Percentiles rank a stretch among this genome's conserved stretches.
These are phyloP conservation scores for Drosophila subsilvestris DNA, from an alignment of 2,888 invertebrate genomes.

Conservation along the genomic window DNA sequence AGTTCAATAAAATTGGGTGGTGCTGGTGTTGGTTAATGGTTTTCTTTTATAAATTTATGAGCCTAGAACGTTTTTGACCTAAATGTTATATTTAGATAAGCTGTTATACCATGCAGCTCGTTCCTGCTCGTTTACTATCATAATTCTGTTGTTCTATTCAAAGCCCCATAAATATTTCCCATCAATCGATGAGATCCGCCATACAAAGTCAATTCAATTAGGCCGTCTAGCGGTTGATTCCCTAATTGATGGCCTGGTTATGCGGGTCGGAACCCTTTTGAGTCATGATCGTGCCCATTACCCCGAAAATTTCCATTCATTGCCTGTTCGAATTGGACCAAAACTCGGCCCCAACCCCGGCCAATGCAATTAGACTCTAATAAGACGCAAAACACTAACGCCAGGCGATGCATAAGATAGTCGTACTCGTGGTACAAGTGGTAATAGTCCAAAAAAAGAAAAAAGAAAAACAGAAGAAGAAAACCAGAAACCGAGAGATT, in stretches of 20 bases:
- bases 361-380: slow-evolving; percentile 77
- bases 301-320: slow-evolving; percentile 43
- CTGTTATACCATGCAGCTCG: too few species aligned
- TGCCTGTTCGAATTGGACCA: slow-evolving; percentile 41
- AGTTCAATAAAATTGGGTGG: not conserved
- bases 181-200: slow-evolving; percentile 14
- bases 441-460: slow-evolving; percentile 53
- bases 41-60: not conserved
- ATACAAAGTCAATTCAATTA: slow-evolving; percentile 40
- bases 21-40: too few species aligned
- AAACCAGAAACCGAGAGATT: slow-evolving; percentile 13
- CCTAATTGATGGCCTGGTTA: slow-evolving; percentile 30
- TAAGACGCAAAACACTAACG: slow-evolving; percentile 77
- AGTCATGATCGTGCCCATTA: slow-evolving; percentile 29
- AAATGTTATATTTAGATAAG: too few species aligned
- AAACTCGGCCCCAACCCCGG: slow-evolving; percentile 46
- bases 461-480: slow-evolving; percentile 17
- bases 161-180: not conserved
- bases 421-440: slow-evolving; percentile 44
- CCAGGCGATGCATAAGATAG: slow-evolving; percentile 67
- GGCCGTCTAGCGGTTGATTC: slow-evolving; percentile 64
- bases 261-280: slow-evolving; percentile 28
- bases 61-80: too few species aligned
- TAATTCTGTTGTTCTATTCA: not conserved
- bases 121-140: too few species aligned